Conservation (phyloP, 2,113 vertebrate genomes). For the Brachyhypopomus occidentalis region DNA sequence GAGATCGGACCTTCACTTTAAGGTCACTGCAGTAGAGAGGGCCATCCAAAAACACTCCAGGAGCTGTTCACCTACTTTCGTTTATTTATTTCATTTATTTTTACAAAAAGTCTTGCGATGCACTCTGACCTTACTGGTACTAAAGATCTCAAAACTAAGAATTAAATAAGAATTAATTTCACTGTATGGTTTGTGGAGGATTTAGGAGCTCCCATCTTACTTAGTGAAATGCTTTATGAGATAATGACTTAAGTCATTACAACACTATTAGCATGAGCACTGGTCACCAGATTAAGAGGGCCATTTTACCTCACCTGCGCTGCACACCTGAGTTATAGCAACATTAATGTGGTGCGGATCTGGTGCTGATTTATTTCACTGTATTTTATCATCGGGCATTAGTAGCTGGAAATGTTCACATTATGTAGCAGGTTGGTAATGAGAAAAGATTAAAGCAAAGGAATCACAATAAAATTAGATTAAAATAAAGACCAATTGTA, state of each 20-base stretch:
- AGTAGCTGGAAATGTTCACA: too few species aligned
- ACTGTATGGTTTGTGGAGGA: neutral
- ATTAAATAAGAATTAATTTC: neutral
- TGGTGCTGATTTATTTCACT: neutral
- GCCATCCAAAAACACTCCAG: neutral
- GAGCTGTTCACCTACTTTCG: slow-evolving; percentile 15
- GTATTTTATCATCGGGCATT: too few species aligned
- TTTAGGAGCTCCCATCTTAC: neutral
- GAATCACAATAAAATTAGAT: neutral
- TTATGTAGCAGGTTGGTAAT: too few species aligned
- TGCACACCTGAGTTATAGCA: neutral
- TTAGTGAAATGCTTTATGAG: slow-evolving; percentile 4
- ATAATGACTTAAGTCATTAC: slow-evolving; percentile 1
- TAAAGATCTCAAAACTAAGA: neutral
- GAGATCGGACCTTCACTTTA: slow-evolving; percentile 19
- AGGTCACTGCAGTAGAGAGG: slow-evolving; percentile 27
- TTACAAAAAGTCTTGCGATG: neutral
- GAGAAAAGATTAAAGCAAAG: neutral
- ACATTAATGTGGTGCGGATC: neutral
- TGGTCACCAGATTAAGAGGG: neutral
- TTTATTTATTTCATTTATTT: neutral
- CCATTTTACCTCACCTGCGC: neutral
- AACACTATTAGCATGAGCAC: neutral
- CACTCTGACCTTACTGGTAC: slow-evolving; percentile 2
- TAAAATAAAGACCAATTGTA: neutral